Evolutionary conservation across 2,113 vertebrate species (phyloP).

Genomic region (Gnathonemus longibarbis): DNA sequence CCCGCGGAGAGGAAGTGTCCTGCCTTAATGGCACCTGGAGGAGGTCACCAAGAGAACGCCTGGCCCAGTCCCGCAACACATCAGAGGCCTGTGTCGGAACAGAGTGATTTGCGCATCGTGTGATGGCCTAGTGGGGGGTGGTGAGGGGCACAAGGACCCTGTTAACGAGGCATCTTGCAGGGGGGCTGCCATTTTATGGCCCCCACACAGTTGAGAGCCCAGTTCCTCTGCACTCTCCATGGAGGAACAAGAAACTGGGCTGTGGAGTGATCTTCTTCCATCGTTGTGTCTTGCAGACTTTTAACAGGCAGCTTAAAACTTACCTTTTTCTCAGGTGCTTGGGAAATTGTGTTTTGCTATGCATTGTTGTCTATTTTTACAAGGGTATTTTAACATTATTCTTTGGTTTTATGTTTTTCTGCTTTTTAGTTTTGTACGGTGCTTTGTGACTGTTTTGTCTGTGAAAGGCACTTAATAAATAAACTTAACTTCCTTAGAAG

Average conservation of each 20-base stretch:
- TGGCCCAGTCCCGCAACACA: neutral
- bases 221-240: neutral
- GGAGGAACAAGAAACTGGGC: neutral
- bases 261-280: too few species aligned
- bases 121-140: neutral
- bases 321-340: too few species aligned
- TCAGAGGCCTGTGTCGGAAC: neutral
- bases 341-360: too few species aligned
- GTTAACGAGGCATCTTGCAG: neutral
- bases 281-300: too few species aligned
- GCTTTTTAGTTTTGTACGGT: too few species aligned
- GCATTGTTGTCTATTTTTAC: too few species aligned
- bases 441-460: too few species aligned
- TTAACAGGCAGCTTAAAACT: too few species aligned
- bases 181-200: neutral
- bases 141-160: neutral
- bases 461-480: too few species aligned
- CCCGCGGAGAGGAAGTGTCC: neutral
- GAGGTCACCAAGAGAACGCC: neutral
- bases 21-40: neutral
- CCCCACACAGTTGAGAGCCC: neutral
- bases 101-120: neutral
- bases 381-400: too few species aligned
- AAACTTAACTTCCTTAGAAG: neutral
- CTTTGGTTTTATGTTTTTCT: too few species aligned